Conservation (phyloP, 2,797 vertebrate species). For the Onychomys leucogaster region DNA sequence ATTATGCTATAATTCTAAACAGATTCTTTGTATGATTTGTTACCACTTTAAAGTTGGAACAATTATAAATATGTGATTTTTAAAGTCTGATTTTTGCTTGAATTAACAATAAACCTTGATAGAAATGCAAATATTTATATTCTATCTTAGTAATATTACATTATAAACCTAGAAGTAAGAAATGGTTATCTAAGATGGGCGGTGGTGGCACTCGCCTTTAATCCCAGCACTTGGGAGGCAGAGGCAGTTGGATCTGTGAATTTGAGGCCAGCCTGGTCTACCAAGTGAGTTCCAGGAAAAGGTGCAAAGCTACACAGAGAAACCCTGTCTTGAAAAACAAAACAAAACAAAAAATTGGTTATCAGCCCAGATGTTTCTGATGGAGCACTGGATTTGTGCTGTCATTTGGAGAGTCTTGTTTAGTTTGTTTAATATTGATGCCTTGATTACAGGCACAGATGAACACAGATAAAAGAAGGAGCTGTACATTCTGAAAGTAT, state of each 20-base stretch:
- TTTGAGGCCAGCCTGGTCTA: too few species aligned
- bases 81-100: background rate
- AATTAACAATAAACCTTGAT: background rate
- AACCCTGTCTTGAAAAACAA: too few species aligned
- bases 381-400: background rate
- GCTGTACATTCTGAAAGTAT: background rate
- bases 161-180: background rate
- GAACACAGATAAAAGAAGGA: background rate
- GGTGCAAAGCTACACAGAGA: too few species aligned
- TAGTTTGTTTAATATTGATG: background rate
- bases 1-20: background rate
- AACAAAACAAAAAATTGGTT: too few species aligned
- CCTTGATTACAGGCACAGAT: too few species aligned
- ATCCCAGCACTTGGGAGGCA: too few species aligned
- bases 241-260: too few species aligned
- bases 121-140: background rate
- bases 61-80: background rate
- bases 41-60: background rate
- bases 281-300: too few species aligned
- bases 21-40: background rate
- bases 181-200: background rate
- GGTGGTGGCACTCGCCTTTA: too few species aligned
- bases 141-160: background rate
- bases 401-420: background rate
- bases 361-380: background rate